These are phyloP conservation scores for Setophaga petechia DNA, from an alignment of 2,113 vertebrate genomes.

Conservation along the genomic window DNA sequence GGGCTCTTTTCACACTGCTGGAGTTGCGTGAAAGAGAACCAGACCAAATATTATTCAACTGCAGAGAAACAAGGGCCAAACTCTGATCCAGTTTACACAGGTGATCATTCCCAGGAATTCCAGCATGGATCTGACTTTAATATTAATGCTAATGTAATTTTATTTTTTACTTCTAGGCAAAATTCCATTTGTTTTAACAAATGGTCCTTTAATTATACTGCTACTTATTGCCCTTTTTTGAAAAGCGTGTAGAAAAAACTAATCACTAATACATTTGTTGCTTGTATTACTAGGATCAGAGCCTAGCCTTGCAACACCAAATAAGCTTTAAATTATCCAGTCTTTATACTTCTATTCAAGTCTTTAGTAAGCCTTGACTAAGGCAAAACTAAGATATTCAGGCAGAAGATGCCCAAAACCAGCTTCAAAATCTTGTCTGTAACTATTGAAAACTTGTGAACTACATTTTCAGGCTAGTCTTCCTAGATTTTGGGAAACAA, in stretches of 20 bases:
- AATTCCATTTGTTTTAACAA: neutral
- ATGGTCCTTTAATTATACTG: neutral
- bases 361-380: neutral
- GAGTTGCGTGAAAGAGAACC: constrained; percentile 47
- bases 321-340: neutral
- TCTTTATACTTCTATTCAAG: neutral
- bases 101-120: neutral
- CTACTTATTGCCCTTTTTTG: neutral
- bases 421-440: neutral
- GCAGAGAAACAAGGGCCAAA: constrained; percentile 4
- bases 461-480: neutral
- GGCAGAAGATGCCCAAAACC: neutral
- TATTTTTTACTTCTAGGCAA: neutral
- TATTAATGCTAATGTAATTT: neutral
- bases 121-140: neutral
- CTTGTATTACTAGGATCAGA: neutral
- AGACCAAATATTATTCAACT: constrained; percentile 18
- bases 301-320: neutral
- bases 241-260: neutral
- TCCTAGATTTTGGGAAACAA: neutral
- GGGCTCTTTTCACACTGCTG: constrained; percentile 40
- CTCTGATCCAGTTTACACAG: neutral
- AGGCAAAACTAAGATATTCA: neutral
- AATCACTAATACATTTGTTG: neutral
- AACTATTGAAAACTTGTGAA: neutral